Base-by-base conservation (phyloP, 2,113 vertebrate species). In the Sebastes fasciatus region DNA sequence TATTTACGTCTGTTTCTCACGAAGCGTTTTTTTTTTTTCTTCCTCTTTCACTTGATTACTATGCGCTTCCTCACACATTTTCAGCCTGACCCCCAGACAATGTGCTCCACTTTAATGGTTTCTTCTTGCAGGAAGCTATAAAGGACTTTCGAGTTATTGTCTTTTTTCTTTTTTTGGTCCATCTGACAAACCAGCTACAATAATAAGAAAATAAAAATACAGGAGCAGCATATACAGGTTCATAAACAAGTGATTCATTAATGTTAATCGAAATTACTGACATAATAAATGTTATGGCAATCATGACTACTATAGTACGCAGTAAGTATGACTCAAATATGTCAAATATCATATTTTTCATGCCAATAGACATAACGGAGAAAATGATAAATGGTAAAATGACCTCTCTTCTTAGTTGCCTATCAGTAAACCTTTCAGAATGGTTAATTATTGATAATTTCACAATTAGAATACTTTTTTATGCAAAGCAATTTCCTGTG, bases 1-100 rank as follows among this genome's bases (percentile, higher is more conserved):
- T 96, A 96, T 96, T 95, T 95, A 95, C 92, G 92, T 94, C 92
- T 77, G 93, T 95, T 96, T 96, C 94, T 95, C 95, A 96, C 95
- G 93, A 89, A 94, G 86, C 72, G 10, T 86, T 91, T 89, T 90
- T 90, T 34, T 90, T 82, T 69, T 88, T 89, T 93, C 80, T 90
- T 84, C 88, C 82, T 90, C 80, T 93, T 94, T 89, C 84, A 77
- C 91, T 93, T 92, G 92, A 95, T 95, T 93, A 93, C 87, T 89
- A 91, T 92, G 89, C 51, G 83, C 91, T 96, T 95, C 95, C 94
- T 94, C 75, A 83, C 86, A 93, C 90, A 90, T 95, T 93, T 93
- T 86, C 85, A 89, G 80, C 42, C 86, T 75, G 89, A 87, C 79
- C 78, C 81, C 58, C 64, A 89, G 87, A 95, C 94, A 95, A 94